These are phyloP conservation scores for Magallana angulata DNA, from an alignment of 1,140 invertebrate species.

Conservation along the genomic window DNA sequence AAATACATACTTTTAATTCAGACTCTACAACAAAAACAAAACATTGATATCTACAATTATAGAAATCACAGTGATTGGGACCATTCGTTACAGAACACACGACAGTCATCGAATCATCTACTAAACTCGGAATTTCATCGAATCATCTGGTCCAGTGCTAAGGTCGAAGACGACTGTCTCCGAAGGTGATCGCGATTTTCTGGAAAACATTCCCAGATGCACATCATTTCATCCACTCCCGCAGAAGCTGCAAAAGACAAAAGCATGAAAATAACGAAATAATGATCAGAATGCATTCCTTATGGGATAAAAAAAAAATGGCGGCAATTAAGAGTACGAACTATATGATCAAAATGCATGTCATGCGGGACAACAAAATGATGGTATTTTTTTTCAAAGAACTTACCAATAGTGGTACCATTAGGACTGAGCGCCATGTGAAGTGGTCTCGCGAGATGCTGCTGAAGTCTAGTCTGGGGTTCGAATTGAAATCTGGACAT, in stretches of 20 bases:
- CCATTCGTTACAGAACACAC: neutral
- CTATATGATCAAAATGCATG: neutral
- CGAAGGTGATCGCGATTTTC: slow-evolving; percentile 10
- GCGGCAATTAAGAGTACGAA: neutral
- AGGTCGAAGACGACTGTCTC: neutral
- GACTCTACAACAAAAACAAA: neutral
- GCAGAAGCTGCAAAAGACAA: slow-evolving; percentile 52
- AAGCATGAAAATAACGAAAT: too few species aligned
- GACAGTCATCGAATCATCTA: slow-evolving; percentile 6
- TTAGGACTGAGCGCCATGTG: slow-evolving; percentile 57
- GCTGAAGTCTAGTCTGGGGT: slow-evolving; percentile 49
- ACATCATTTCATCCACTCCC: slow-evolving; percentile 57
- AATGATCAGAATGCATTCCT: too few species aligned
- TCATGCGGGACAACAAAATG: neutral
- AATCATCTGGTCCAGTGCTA: neutral
- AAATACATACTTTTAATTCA: neutral
- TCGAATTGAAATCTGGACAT: slow-evolving; percentile 46
- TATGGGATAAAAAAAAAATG: too few species aligned
- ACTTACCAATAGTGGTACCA: slow-evolving; percentile 57
- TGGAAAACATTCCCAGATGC: slow-evolving; percentile 62
- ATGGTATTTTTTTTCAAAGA: neutral
- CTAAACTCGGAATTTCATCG: neutral
- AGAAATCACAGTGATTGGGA: neutral
- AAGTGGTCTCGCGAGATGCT: slow-evolving; percentile 53
- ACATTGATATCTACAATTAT: neutral